Evolutionary conservation across 1,140 invertebrate genomes (phyloP), one percentile per base, ranked within the genome.

Genomic region (Achatina immaculata): DNA sequence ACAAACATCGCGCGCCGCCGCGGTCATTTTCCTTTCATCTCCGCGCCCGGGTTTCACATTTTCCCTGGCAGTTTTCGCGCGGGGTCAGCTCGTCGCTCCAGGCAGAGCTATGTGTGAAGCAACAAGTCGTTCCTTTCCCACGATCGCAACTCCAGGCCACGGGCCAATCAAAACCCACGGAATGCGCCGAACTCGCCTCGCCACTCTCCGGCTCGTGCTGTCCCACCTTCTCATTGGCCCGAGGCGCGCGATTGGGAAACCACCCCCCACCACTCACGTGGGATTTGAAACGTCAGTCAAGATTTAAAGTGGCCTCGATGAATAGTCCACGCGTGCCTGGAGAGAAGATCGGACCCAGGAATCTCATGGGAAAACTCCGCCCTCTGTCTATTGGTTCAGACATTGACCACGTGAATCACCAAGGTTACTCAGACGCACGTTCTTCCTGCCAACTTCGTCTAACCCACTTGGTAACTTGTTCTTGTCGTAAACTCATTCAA

Each of bases 301-400:
- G 75, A 9, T 28, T 69, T 58, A 36, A 71, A 75, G 66, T 75
- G 69, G 69, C 81, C 79, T 83, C 85, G 81, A 83, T 86, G 86
- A 85, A 84, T 83, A 84, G 79, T 68, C 81, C 73, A 83, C 85
- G 85, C 85, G 85, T 83, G 82, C 86, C 79, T 45, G 48, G 38
- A 65, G 81, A 83, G 83, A 82, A 78, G 66, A 82, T 69, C 83
- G 74, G 75, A 75, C 81, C 66, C 55, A 69, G 66, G 78, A 71
- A 68, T 72, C 82, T 82, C 85, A 83, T 87, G 86, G 86, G 86
- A 87, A 87, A 87, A 86, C 85, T 76, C 62, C 86, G 83, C 86
- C 86, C 79, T 16, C 62, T 65, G 4, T 16, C n/a, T n/a, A n/a
- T n/a, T n/a, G n/a, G n/a, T n/a, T n/a, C n/a, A n/a, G n/a, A n/a